phyloP scores from a whole-genome alignment of 2,113 vertebrate species.

The Danionella cerebrum region DNA sequence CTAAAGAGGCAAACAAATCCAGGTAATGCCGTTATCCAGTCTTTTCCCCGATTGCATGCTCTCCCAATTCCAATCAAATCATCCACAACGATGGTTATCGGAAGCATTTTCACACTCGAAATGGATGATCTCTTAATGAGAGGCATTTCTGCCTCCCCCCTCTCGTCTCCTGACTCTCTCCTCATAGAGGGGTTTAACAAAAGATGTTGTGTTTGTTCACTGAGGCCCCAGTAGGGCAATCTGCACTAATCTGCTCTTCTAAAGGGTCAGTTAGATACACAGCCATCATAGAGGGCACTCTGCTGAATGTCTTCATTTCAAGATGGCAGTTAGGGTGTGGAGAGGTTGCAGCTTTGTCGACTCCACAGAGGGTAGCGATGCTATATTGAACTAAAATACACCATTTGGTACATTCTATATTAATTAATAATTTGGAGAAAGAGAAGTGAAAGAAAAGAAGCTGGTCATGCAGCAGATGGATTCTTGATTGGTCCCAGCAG shows the following conservation, averaged over 20 bases:
- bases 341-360: not conserved
- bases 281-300: slow-evolving; percentile 42
- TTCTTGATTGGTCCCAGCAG: slow-evolving; percentile 50
- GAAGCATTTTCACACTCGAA: slow-evolving; percentile 39
- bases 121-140: slow-evolving; percentile 53
- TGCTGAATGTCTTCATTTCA: slow-evolving; percentile 41
- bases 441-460: not conserved
- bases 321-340: not conserved
- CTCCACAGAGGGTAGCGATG: no score
- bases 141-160: slow-evolving; percentile 37
- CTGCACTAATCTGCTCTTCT: slow-evolving; percentile 63
- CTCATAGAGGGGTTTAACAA: slow-evolving; percentile 55
- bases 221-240: slow-evolving; percentile 64
- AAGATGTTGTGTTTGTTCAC: slow-evolving; percentile 64
- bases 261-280: slow-evolving; percentile 59
- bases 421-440: no score
- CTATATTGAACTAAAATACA: no score
- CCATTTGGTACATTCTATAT: no score
- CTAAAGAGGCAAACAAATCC: slow-evolving; percentile 95
- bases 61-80: not conserved
- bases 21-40: slow-evolving; percentile 65
- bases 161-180: slow-evolving; percentile 45
- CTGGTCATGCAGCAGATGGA: slow-evolving; percentile 49
- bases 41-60: not conserved
- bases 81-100: not conserved